phyloP scores from a whole-genome alignment of 2,888 invertebrate genomes.

The Cheilosia pagana region DNA sequence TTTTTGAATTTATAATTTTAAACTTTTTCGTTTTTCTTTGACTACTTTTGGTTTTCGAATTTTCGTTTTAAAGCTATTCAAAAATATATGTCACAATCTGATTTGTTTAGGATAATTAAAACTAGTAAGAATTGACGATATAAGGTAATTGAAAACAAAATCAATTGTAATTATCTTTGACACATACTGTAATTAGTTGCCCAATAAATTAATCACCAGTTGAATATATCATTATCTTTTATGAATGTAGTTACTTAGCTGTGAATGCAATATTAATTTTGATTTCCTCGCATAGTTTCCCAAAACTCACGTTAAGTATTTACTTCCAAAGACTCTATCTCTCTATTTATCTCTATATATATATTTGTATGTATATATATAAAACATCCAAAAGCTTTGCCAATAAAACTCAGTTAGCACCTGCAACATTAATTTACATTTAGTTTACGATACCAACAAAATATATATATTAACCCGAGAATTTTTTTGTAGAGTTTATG shows the following conservation, averaged over 20 bases:
- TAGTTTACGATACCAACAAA: constrained; percentile 42
- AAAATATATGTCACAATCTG: constrained; percentile 38
- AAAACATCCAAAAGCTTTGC: constrained; percentile 63
- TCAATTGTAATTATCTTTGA: constrained; percentile 46
- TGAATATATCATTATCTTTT: constrained; percentile 50
- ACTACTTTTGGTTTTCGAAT: constrained; percentile 32
- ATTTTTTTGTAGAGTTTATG: constrained; percentile 54
- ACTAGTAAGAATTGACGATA: constrained; percentile 50
- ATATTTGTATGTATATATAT: constrained; percentile 17
- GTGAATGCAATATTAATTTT: constrained; percentile 62
- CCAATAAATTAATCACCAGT: constrained; percentile 53
- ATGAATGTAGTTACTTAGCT: constrained; percentile 63
- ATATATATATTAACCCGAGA: constrained; percentile 24
- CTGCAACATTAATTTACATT: constrained; percentile 57
- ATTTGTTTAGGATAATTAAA: constrained; percentile 64
- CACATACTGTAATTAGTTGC: constrained; percentile 54
- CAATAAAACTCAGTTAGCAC: constrained; percentile 62
- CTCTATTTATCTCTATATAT: constrained; percentile 21
- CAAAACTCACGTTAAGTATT: constrained; percentile 36
- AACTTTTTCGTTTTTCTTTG: constrained; percentile 35
- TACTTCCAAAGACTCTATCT: constrained; percentile 17
- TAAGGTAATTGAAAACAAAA: constrained; percentile 62
- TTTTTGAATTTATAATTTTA: constrained; percentile 9
- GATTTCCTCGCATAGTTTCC: constrained; percentile 57
- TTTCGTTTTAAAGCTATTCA: constrained; percentile 18